Conservation (phyloP, 2,797 vertebrate genomes). For the Tamandua tetradactyla region DNA sequence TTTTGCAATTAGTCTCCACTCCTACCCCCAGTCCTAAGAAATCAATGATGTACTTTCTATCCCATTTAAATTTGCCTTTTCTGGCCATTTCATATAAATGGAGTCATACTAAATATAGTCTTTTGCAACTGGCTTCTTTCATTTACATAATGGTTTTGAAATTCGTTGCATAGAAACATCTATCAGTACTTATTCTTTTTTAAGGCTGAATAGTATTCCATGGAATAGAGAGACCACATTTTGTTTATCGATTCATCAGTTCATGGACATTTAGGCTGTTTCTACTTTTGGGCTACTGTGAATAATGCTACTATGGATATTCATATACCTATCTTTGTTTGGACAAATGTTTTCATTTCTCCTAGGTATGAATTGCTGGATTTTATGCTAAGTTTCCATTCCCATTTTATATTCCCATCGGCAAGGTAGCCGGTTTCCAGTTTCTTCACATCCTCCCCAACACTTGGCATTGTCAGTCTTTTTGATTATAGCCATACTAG, state of each 20-base stretch:
- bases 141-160: neutral
- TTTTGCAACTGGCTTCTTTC: neutral
- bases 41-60: neutral
- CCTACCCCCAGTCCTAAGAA: neutral
- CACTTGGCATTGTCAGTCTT: neutral
- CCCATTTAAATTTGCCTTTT: slow-evolving; percentile 25
- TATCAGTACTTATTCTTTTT: neutral
- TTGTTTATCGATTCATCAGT: neutral
- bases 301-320: neutral
- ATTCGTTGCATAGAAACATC: neutral
- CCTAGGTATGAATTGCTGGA: neutral
- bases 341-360: slow-evolving; percentile 22
- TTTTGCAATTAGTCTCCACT: neutral
- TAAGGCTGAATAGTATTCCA: neutral
- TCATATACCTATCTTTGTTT: neutral
- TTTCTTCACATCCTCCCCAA: neutral
- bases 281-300: neutral
- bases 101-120: neutral
- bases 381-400: neutral
- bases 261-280: neutral
- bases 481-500: neutral
- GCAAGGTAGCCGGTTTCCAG: accelerated
- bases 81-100: neutral
- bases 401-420: neutral
- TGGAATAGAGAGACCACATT: neutral